phyloP scores from a whole-genome alignment of 2,113 vertebrate genomes.

The Misgurnus anguillicaudatus region DNA sequence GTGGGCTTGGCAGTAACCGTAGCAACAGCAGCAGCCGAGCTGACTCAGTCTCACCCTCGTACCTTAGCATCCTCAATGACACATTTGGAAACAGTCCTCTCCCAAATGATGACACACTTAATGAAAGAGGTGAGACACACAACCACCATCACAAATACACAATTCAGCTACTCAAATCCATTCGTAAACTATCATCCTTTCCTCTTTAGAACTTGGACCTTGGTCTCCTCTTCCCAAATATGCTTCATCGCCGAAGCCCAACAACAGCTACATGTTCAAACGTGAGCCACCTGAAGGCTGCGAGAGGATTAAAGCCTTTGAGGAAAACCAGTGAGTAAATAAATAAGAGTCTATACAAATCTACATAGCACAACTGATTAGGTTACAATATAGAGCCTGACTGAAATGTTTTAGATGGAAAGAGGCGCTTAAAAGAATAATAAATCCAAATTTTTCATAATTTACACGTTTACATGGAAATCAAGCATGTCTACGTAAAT shows the following conservation, averaged over 20 bases:
- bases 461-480: no score
- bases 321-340: slow-evolving; percentile 92
- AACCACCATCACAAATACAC: background rate
- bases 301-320: slow-evolving; percentile 94
- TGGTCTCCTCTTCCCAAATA: slow-evolving; percentile 97
- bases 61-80: slow-evolving; percentile 91
- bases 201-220: slow-evolving; percentile 85
- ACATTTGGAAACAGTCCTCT: slow-evolving; percentile 86
- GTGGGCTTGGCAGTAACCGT: slow-evolving; percentile 79
- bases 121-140: slow-evolving; percentile 82
- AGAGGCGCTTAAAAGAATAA: no score
- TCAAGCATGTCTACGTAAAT: no score
- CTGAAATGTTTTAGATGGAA: no score
- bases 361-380: background rate
- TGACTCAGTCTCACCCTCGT: slow-evolving; percentile 91
- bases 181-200: background rate
- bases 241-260: slow-evolving; percentile 96
- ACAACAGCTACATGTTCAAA: slow-evolving; percentile 99
- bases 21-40: slow-evolving; percentile 95
- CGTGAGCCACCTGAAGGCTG: slow-evolving; percentile 98
- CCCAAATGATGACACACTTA: slow-evolving; percentile 77
- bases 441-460: no score
- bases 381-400: background rate
- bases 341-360: no score
- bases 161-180: background rate